Evolutionary conservation across 1,140 invertebrate species (phyloP).

Genomic region (Drosophila malerkotliana): DNA sequence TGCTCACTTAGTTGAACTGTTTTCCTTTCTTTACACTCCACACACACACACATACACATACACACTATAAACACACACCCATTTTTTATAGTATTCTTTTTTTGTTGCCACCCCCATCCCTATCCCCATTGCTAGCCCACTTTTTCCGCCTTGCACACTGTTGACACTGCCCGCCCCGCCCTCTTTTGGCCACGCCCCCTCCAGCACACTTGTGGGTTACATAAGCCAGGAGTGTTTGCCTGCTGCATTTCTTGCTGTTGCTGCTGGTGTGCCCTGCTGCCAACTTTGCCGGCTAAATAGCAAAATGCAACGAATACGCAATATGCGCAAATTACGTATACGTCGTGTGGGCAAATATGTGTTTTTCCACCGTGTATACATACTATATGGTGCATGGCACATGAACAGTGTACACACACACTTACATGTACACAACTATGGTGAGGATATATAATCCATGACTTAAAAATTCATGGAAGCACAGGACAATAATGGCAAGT

Average conservation of each 20-base stretch:
- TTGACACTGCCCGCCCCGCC: constrained; percentile 60
- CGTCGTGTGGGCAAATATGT: constrained; percentile 62
- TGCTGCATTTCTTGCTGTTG: constrained; percentile 60
- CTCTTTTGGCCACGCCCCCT: constrained; percentile 6
- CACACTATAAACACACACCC: constrained; percentile 18
- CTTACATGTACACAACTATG: not conserved
- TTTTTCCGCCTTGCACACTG: constrained; percentile 77
- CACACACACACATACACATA: constrained; percentile 11
- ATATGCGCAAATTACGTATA: constrained; percentile 79
- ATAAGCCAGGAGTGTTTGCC: constrained; percentile 58
- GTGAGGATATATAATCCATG: constrained; percentile 27
- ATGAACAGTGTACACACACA: not conserved
- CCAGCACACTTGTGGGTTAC: constrained; percentile 51
- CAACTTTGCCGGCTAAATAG: constrained; percentile 60
- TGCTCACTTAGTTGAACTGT: constrained; percentile 56
- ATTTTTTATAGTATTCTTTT: constrained; percentile 31
- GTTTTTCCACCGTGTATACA: constrained; percentile 20
- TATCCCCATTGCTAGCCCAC: constrained; percentile 20
- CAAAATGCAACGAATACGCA: constrained; percentile 73
- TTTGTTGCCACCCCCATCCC: constrained; percentile 1
- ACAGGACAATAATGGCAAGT: constrained; percentile 35
- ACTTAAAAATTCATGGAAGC: constrained; percentile 44
- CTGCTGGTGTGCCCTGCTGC: constrained; percentile 44
- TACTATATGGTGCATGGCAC: not conserved
- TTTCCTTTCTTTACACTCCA: constrained; percentile 44